Evolutionary conservation across 2,888 invertebrate species (phyloP), one percentile per base, ranked within the genome.

Genomic region (Alloplasta piceator): DNA sequence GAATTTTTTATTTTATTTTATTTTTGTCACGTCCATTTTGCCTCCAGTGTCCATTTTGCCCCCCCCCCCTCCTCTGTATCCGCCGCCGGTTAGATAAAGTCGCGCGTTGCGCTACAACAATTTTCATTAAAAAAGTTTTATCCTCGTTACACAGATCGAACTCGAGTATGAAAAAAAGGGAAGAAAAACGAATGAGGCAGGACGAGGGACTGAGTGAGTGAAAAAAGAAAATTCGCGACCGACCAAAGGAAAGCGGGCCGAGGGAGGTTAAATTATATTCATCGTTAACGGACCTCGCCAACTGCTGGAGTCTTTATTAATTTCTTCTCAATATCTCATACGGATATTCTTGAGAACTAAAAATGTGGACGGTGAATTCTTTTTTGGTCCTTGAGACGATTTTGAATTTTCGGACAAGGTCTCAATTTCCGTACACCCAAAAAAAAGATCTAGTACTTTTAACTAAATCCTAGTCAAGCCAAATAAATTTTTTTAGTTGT

Each of bases 271-370:
- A 79, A 82, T 84, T 81, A 78, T 26, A 26, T 78, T 84, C 82
- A 83, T 82, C 80, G 82, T 77, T 83, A 79, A 78, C 55, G 48
- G 63, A 56, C 61, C 66, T 56, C 55, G 41, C 26, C 26, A 38
- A 26, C 41, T 12, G 38, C 56, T 16, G 36, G 56, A 39, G 63
- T 58, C 73, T 77, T 77, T 76, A 77, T 80, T 80, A 73, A 81
- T 73, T 81, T 74, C 72, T 3, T 26, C 26, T 26, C 26, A 85
- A 85, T 85, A 85, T 87, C 85, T 87, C 86, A 87, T 87, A 86
- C 86, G 87, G 87, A 88, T 89, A 26, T 87, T 87, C 86, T 82
- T 64, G 80, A 79, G 74, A 14, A 56, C 26, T 71, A 41, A 60
- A 39, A 14, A 67, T 6, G 10, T 7, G 39, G 36, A 39, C 36